phyloP scores from a whole-genome alignment of 2,888 invertebrate species.

The Cheilosia vernalis region DNA sequence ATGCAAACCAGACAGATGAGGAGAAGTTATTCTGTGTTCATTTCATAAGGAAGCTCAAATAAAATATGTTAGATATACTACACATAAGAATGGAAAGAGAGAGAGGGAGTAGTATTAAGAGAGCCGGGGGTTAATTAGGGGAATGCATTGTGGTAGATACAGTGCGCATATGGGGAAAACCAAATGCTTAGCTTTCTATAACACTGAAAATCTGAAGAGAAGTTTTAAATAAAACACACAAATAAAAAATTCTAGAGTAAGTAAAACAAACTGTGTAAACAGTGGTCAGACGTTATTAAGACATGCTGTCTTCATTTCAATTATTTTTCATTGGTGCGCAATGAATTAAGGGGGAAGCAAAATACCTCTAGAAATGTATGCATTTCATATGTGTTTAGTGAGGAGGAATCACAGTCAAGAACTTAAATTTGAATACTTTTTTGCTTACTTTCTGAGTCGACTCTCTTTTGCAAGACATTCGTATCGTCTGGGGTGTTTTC shows the following conservation, averaged over 20 bases:
- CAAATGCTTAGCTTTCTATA: not conserved
- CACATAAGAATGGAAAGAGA: too few relatives aligned
- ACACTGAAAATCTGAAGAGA: conserved; percentile 7
- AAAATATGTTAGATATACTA: too few relatives aligned
- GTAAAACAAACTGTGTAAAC: not conserved
- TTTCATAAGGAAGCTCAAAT: too few relatives aligned
- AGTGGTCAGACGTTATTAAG: not conserved
- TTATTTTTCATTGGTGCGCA: conserved; percentile 1
- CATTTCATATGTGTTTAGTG: not conserved
- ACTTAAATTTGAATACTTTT: not conserved
- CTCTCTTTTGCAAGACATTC: not conserved
- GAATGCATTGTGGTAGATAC: not conserved
- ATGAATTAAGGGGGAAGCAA: not conserved
- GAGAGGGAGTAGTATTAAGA: not conserved
- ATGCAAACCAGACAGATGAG: too few relatives aligned
- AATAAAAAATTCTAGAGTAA: not conserved
- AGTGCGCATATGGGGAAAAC: conserved; percentile 4
- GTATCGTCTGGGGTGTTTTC: not conserved
- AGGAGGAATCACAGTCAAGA: not conserved
- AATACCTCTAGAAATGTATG: conserved; percentile 10
- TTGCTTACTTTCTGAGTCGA: conserved; percentile 32
- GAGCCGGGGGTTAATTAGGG: not conserved
- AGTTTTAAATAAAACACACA: not conserved
- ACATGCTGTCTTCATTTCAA: conserved; percentile 3
- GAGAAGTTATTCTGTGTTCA: too few relatives aligned